A percentile compares a stretch with the other conserved stretches of the same genome.
These are phyloP conservation scores for Drosophila pandora DNA, from an alignment of 1,140 invertebrate species.

Conservation along the genomic window DNA sequence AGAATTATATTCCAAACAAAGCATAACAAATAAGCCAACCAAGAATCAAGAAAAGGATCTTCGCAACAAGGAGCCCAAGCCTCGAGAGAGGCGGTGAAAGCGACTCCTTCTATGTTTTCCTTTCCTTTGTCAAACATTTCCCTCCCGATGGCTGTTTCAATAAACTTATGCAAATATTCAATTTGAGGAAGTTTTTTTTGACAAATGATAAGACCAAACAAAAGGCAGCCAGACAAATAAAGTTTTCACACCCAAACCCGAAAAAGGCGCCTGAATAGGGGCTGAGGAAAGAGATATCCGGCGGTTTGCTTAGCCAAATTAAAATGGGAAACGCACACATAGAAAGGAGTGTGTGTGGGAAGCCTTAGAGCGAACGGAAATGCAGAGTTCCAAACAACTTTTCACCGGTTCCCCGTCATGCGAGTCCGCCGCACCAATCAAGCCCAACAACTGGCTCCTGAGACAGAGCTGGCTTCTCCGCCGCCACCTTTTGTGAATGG, in stretches of 20 bases:
- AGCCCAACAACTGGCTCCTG: conserved; percentile 41
- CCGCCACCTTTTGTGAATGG: conserved; percentile 24
- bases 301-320: conserved; percentile 73
- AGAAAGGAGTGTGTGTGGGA: conserved; percentile 1
- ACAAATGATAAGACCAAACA: conserved; percentile 80
- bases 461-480: not conserved
- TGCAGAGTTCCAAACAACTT: conserved; percentile 60
- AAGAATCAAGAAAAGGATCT: conserved; percentile 30
- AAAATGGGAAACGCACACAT: conserved; percentile 62
- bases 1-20: conserved; percentile 7
- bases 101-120: conserved; percentile 17
- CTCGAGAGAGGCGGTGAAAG: conserved; percentile 7
- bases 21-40: conserved; percentile 9
- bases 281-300: conserved; percentile 50
- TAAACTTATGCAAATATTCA: conserved; percentile 82
- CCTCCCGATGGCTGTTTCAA: conserved; percentile 61
- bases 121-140: conserved; percentile 20
- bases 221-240: conserved; percentile 74
- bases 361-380: conserved; percentile 30
- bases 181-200: conserved; percentile 65
- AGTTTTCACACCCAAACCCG: conserved; percentile 63
- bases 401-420: conserved; percentile 66
- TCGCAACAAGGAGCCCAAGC: conserved; percentile 18
- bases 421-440: conserved; percentile 27
- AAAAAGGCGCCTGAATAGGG: conserved; percentile 6